phyloP scores from a whole-genome alignment of 2,797 vertebrate genomes.

The Myotis findleyi region DNA sequence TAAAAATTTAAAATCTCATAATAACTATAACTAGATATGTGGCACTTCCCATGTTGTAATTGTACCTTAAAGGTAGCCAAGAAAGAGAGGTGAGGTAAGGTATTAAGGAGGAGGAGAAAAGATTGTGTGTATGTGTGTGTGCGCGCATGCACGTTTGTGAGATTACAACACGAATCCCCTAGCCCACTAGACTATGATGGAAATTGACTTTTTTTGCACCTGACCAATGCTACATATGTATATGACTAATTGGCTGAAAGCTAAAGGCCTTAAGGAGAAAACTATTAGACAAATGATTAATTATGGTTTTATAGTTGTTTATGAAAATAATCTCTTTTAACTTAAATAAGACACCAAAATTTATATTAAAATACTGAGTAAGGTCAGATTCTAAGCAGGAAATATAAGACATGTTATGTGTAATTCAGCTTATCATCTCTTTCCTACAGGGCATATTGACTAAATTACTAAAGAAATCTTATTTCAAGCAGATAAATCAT shows the following conservation, averaged over 20 bases:
- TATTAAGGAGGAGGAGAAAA: not conserved
- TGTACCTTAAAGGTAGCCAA: not conserved
- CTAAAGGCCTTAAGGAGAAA: not conserved
- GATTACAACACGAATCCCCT: not conserved
- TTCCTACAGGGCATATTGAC: not conserved
- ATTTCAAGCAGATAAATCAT: constrained; percentile 15
- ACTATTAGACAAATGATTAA: not conserved
- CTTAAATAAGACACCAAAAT: not conserved
- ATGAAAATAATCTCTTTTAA: not conserved
- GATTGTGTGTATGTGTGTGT: not conserved
- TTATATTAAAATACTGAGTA: constrained; percentile 20
- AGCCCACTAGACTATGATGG: not conserved
- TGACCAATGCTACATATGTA: not conserved
- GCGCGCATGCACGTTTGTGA: rapidly evolving
- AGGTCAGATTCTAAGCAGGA: constrained; percentile 30
- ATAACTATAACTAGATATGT: not conserved
- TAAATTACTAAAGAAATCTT: constrained; percentile 32
- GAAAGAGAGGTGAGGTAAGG: not conserved
- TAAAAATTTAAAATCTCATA: not conserved
- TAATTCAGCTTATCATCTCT: not conserved
- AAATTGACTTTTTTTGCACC: not conserved
- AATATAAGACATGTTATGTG: not conserved
- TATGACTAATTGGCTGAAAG: not conserved
- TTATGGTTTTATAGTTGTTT: constrained; percentile 19
- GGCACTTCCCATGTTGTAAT: rapidly evolving